Evolutionary conservation across 2,888 invertebrate genomes (phyloP), one percentile per base, ranked within the genome.

Genomic region (Cheilosia soror): DNA sequence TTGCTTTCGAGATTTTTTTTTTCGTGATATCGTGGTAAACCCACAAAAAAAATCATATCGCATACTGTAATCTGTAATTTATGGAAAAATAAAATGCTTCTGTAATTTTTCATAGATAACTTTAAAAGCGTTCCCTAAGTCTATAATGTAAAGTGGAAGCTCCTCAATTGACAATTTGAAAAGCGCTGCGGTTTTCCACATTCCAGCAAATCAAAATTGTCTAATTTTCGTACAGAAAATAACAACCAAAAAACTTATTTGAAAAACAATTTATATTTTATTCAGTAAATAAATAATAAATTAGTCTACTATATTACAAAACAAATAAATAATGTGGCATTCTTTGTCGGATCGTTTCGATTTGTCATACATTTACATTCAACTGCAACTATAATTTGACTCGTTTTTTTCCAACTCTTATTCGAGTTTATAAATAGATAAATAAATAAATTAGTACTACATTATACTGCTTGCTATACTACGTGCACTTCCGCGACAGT

Each of bases 401-500:
- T 31, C n/a, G 20, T 2, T 62, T 47, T 15, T 40, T 9, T 37
- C 33, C 31, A 29, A 20, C 37, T 11, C 49, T 49, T 40, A 76
- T 49, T 58, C 15, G 27, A 47, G 25, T 25, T 33, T 29, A 62
- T 40, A 65, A 60, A 62, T 42, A 62, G 73, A 80, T 62, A 81
- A 78, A 83, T 68, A 68, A 66, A 57, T 62, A 62, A 27, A 20
- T 37, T 37, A 11, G 11, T 37, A 11, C 47, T 55, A 55, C 9
- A 51, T 15, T 20, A 31, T 31, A 13, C 25, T 1, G 6, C 58
- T 15, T 6, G 5, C n/a, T 42, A 7, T 13, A 33, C 73, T 80
- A 91, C 29, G 89, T 82, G 83, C 93, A 93, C 58, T 91, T 90
- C 31, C 89, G 89, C 86, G 91, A 89, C 9, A 92, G 89, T 1